Evolutionary conservation across 1,140 invertebrate species (phyloP).

Genomic region (Trichonephila inaurata): DNA sequence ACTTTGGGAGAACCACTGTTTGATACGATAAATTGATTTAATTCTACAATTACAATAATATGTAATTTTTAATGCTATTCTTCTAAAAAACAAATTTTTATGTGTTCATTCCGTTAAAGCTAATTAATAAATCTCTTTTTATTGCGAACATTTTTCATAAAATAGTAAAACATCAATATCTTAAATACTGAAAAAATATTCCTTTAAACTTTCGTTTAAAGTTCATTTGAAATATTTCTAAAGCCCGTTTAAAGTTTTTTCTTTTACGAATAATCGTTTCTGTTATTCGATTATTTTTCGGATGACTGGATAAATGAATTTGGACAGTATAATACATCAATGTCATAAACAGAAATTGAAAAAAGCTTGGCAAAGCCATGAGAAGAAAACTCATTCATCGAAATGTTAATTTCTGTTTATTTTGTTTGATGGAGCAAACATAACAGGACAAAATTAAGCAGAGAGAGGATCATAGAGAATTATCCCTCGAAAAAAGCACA

Average conservation of each 20-base stretch:
- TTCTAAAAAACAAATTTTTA: too few relatives aligned
- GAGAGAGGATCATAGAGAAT: background rate
- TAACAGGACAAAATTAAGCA: constrained; percentile 7
- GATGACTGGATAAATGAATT: background rate
- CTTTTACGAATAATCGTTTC: background rate
- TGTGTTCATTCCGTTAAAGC: too few relatives aligned
- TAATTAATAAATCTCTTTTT: too few relatives aligned
- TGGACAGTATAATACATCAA: background rate
- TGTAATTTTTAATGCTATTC: too few relatives aligned
- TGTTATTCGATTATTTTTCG: background rate
- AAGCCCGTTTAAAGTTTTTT: background rate
- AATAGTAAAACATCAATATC: too few relatives aligned
- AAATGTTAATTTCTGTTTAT: constrained; percentile 20
- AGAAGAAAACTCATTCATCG: constrained; percentile 5
- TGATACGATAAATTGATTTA: too few relatives aligned
- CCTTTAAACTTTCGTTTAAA: background rate
- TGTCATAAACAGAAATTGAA: background rate
- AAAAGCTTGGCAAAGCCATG: background rate
- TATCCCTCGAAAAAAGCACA: background rate
- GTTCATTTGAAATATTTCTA: background rate
- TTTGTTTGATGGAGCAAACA: constrained; percentile 2
- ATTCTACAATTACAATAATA: too few relatives aligned
- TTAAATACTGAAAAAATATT: too few relatives aligned
- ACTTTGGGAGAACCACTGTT: too few relatives aligned
- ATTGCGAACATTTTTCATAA: too few relatives aligned